Percentiles rank a stretch among this genome's conserved stretches.
Evolutionary conservation across 2,113 vertebrate genomes (phyloP).

Genomic region (Phaethornis superciliosus): DNA sequence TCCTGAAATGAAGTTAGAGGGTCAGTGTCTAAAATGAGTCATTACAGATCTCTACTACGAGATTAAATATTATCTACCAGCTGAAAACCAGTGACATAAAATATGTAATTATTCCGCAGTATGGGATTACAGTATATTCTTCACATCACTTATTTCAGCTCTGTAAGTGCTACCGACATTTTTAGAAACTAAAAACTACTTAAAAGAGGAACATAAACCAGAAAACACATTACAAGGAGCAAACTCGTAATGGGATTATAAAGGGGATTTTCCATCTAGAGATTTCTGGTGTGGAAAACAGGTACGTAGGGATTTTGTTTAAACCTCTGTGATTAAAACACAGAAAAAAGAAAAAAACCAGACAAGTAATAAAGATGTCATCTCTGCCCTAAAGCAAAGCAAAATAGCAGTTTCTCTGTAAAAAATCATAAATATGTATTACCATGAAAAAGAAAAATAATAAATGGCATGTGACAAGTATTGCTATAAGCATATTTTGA

Average conservation of each 20-base stretch:
- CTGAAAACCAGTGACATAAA: constrained; percentile 46
- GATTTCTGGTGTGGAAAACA: not conserved
- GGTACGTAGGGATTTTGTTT: not conserved
- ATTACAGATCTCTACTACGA: constrained; percentile 51
- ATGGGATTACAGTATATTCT: constrained; percentile 23
- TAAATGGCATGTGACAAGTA: not conserved
- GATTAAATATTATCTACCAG: constrained; percentile 59
- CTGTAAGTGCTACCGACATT: not conserved
- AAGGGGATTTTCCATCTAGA: not conserved
- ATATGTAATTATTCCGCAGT: constrained; percentile 44
- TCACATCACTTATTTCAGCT: not conserved
- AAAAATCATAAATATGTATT: not conserved
- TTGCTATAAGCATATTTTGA: not conserved
- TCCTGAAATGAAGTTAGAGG: constrained; percentile 63
- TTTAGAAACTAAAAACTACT: not conserved
- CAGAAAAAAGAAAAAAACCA: not conserved
- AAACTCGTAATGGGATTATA: not conserved
- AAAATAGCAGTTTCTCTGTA: not conserved
- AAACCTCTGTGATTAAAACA: not conserved
- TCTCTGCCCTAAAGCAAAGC: not conserved
- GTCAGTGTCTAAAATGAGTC: constrained; percentile 59
- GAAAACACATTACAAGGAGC: not conserved
- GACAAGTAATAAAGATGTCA: not conserved
- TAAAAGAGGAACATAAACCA: not conserved
- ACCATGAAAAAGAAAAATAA: not conserved